Evolutionary conservation across 2,888 invertebrate genomes (phyloP).

Genomic region (Dasysyrphus albostriatus): DNA sequence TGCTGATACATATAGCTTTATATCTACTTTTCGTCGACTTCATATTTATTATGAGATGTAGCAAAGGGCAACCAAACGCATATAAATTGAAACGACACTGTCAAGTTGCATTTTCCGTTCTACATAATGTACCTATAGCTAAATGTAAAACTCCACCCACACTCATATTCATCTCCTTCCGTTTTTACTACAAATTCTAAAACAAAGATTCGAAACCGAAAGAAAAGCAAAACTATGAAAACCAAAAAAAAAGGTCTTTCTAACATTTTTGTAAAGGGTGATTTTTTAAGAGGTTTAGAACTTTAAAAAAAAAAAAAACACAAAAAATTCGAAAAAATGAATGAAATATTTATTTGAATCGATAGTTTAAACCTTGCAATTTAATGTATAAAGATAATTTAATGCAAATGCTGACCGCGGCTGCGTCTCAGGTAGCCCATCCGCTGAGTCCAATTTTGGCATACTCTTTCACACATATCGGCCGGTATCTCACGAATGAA

Average conservation of each 20-base stretch:
- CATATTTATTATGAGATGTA: constrained; percentile 58
- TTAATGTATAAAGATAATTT: no score
- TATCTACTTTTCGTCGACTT: constrained; percentile 27
- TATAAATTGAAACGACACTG: constrained; percentile 68
- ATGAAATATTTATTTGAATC: no score
- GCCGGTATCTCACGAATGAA: no score
- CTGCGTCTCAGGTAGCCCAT: no score
- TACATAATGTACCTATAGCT: neutral
- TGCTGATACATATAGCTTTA: neutral
- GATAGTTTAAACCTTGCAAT: no score
- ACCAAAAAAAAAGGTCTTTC: neutral
- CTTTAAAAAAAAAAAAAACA: no score
- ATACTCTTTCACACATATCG: no score
- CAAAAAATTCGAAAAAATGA: no score
- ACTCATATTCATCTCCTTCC: neutral
- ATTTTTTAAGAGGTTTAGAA: no score
- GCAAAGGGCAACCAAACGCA: constrained; percentile 48
- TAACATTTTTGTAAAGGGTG: neutral
- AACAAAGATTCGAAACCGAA: constrained; percentile 2
- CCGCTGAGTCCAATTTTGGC: no score
- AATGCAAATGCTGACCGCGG: no score
- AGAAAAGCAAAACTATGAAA: constrained; percentile 12
- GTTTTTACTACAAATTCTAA: neutral
- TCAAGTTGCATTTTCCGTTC: constrained; percentile 45
- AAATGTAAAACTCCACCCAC: neutral